Conservation (phyloP, 2,797 vertebrate genomes). For the Saguinus oedipus region DNA sequence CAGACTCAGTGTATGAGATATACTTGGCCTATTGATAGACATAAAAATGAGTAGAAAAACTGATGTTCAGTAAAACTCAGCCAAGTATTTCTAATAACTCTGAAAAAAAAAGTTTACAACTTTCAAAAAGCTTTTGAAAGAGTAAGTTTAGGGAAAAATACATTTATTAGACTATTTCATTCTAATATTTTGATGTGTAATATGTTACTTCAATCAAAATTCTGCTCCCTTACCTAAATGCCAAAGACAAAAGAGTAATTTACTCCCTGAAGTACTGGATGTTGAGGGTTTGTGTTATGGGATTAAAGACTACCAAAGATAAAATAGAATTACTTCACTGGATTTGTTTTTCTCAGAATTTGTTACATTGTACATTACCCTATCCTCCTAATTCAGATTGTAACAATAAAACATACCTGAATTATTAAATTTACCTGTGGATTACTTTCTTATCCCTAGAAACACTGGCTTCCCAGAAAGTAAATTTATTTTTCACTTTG, state of each 20-base stretch:
- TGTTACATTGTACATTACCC: neutral
- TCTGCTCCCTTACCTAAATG: neutral
- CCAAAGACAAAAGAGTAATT: neutral
- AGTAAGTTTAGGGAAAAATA: neutral
- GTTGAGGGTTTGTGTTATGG: neutral
- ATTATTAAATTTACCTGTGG: neutral
- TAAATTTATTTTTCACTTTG: slow-evolving; percentile 43
- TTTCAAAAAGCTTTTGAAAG: neutral
- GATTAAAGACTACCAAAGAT: neutral
- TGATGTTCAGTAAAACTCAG: neutral
- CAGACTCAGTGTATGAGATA: neutral
- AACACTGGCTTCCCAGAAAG: neutral
- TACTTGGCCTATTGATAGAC: neutral
- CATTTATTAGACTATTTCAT: slow-evolving; percentile 13
- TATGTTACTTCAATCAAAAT: neutral
- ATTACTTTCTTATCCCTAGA: neutral
- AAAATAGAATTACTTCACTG: neutral
- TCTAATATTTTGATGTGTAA: neutral
- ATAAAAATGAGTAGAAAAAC: slow-evolving; percentile 32
- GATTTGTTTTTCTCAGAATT: neutral
- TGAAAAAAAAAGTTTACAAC: neutral
- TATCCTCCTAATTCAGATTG: neutral
- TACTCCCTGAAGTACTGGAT: neutral
- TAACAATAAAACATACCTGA: neutral
- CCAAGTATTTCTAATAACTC: neutral